phyloP scores from a whole-genome alignment of 2,888 invertebrate genomes.

The Tethea ocularis region DNA sequence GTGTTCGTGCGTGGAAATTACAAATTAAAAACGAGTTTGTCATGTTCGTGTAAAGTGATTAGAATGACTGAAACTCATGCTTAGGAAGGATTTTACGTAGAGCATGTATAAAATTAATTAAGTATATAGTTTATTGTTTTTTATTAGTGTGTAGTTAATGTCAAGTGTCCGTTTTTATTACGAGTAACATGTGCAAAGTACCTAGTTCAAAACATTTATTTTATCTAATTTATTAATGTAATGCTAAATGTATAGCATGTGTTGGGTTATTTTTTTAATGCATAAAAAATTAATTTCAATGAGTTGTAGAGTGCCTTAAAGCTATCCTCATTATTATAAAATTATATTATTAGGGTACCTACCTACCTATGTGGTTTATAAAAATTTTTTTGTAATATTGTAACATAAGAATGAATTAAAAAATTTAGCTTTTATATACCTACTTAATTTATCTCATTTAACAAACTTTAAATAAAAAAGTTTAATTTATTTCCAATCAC shows the following conservation, averaged over 20 bases:
- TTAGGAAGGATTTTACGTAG: background rate
- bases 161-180: background rate
- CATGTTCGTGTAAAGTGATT: conserved; percentile 33
- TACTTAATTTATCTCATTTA: background rate
- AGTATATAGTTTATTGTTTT: background rate
- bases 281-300: too few species aligned
- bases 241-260: too few species aligned
- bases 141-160: background rate
- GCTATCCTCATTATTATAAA: too few species aligned
- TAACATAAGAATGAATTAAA: too few species aligned
- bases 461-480: background rate
- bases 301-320: too few species aligned
- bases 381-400: too few species aligned
- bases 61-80: conserved; percentile 8
- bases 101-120: background rate
- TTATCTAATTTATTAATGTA: too few species aligned
- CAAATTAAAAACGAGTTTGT: conserved; percentile 51
- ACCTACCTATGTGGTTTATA: too few species aligned
- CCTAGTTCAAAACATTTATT: too few species aligned
- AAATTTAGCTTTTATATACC: too few species aligned
- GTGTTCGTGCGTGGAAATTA: conserved; percentile 49
- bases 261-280: too few species aligned
- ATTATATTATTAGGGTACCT: too few species aligned
- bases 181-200: background rate
- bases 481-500: background rate